A percentile compares a stretch with the other conserved stretches of the same genome.
phyloP scores from a whole-genome alignment of 2,113 vertebrate species.

The Cathartes aura region DNA sequence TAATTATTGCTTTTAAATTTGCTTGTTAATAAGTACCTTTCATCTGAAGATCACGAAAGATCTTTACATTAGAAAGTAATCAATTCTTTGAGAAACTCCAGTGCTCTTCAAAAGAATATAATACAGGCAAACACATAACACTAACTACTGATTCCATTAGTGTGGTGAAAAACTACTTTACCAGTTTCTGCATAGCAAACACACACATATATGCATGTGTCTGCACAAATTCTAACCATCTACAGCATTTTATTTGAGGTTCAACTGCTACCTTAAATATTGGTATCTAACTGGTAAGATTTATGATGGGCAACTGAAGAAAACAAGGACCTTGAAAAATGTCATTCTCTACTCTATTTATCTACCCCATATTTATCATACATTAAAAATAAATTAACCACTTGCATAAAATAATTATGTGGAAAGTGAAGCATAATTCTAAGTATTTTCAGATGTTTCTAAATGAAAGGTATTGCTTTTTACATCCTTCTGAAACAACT shows the following conservation, averaged over 20 bases:
- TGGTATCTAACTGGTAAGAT: not conserved
- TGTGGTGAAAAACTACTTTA: not conserved
- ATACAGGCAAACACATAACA: not conserved
- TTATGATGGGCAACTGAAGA: not conserved
- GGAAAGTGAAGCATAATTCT: not conserved
- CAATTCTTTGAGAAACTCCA: not conserved
- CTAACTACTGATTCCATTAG: not conserved
- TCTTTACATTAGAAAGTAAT: not conserved
- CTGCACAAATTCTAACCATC: not conserved
- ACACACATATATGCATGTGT: fast-evolving
- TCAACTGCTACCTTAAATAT: not conserved
- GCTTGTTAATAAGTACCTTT: not conserved
- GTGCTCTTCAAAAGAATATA: not conserved
- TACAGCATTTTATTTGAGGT: not conserved
- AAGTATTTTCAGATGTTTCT: not conserved
- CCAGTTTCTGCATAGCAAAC: not conserved
- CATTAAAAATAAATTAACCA: not conserved
- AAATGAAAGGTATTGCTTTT: not conserved
- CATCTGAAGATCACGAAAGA: not conserved
- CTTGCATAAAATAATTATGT: not conserved
- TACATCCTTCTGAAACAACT: not conserved
- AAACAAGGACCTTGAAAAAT: not conserved
- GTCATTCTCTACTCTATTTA: not conserved
- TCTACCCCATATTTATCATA: not conserved
- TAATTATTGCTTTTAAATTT: not conserved